Conservation (phyloP, 2,113 vertebrate genomes). For the Neodon shergylaensis region DNA sequence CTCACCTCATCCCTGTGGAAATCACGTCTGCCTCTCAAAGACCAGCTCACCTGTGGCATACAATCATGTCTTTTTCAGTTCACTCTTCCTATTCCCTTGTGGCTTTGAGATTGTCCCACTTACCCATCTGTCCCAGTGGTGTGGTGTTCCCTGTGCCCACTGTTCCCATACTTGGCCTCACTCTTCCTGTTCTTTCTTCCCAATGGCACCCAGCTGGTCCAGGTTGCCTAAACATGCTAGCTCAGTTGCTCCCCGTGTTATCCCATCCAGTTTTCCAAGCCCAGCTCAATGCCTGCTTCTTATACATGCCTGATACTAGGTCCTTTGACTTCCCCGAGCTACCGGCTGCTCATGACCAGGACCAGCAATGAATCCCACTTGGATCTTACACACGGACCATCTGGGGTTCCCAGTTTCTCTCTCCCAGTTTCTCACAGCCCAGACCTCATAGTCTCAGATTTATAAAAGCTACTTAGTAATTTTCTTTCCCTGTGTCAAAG, state of each 20-base stretch:
- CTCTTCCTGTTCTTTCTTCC: not conserved
- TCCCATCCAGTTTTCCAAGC: not conserved
- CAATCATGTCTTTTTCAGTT: not conserved
- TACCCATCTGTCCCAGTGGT: too few species aligned
- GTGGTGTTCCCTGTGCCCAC: too few species aligned
- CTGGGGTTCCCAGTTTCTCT: not conserved
- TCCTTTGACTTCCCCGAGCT: not conserved
- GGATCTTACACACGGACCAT: too few species aligned
- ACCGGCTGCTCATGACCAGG: accelerated
- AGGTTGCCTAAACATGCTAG: not conserved
- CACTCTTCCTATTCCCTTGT: not conserved
- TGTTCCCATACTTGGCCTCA: not conserved
- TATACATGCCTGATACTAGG: accelerated
- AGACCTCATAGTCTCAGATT: not conserved
- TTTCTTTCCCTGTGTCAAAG: not conserved
- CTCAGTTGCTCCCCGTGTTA: not conserved
- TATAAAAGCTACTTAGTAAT: not conserved
- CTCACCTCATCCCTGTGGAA: not conserved
- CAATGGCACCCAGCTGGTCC: not conserved
- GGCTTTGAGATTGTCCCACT: too few species aligned
- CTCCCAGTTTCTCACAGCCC: not conserved
- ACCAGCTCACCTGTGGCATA: not conserved
- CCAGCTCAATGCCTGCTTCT: not conserved
- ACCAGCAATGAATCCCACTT: not conserved
- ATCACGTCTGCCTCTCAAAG: not conserved